Evolutionary conservation across 2,113 vertebrate genomes (phyloP).

Genomic region (Redunca redunca): DNA sequence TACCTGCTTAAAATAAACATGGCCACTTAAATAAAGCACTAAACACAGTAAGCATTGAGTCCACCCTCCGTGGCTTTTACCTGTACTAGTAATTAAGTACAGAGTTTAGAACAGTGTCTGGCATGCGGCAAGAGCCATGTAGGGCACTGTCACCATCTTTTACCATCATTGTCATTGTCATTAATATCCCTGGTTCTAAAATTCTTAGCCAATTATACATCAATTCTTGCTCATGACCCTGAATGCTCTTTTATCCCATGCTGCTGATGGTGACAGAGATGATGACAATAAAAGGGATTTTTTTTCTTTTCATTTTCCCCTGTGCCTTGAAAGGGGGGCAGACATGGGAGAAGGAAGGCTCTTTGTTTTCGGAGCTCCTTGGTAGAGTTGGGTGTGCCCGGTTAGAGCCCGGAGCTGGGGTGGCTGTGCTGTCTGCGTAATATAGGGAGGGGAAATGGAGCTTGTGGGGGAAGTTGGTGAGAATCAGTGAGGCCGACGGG

Average conservation of each 20-base stretch:
- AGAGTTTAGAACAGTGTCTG: not conserved
- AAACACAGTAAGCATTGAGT: not conserved
- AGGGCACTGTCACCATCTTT: not conserved
- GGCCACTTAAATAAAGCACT: not conserved
- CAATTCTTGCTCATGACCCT: not conserved
- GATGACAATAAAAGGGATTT: not conserved
- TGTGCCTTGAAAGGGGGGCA: not conserved
- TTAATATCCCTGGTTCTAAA: not conserved
- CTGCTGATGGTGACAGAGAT: not conserved
- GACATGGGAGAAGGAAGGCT: not conserved
- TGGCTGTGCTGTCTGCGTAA: not conserved
- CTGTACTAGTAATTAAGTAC: accelerated
- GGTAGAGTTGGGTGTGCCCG: not conserved
- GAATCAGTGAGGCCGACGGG: not conserved
- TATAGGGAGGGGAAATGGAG: not conserved
- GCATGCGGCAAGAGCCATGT: not conserved
- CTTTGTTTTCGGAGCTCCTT: not conserved
- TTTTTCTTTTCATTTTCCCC: not conserved
- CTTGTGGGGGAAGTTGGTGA: not conserved
- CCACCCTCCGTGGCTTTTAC: not conserved
- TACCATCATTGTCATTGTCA: accelerated
- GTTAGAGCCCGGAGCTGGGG: not conserved
- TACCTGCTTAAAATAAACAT: not conserved
- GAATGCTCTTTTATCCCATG: not conserved
- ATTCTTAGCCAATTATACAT: not conserved